Evolutionary conservation across 2,113 vertebrate genomes (phyloP), one percentile per base, ranked within the genome.

Genomic region (Mungos mungo): DNA sequence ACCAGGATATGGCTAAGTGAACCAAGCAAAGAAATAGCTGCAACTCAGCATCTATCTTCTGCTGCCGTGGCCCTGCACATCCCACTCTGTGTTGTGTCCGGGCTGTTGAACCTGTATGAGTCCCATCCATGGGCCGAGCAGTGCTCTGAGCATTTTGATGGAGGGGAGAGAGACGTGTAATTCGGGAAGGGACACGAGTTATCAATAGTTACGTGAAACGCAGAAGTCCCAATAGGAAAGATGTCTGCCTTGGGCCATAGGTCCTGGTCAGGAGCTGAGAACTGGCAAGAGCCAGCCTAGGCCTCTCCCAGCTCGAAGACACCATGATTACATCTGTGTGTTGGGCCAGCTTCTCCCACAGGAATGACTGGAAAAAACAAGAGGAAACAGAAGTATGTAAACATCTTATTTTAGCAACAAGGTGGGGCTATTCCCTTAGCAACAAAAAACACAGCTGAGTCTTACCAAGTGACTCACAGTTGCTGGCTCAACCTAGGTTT

Each of bases 211-310:
- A 23, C 0, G 2, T 25, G 18, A 35, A 88, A n/a, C 38, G 65
- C 52, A 82, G 66, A n/a, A 35, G 16, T 25, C 41, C 38, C n/a
- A 6, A 15, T 8, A 41, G 27, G 76, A 47, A 38, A 25, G 33
- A 23, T 21, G 4, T 27, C 86, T 4, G 35, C 25, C n/a, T n/a
- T n/a, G 9, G 3, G 38, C 21, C 72, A 3, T 0, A 10, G 1
- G 25, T 41, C 19, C 57, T 33, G 29, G 54, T 38, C 41, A 19
- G 76, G 8, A 33, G 12, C 65, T 21, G 47, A 82, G 33, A 25
- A 60, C 23, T 1, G 2, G 5, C 3, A 3, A 9, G 9, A 57
- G 2, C 54, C 33, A 1, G 41, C 27, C 54, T 72, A 0, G 0
- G 41, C 16, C 68, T 41, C 21, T 45, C 87, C 87, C 29, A 11